Evolutionary conservation across 2,113 vertebrate species (phyloP).

Genomic region (Alces alces): DNA sequence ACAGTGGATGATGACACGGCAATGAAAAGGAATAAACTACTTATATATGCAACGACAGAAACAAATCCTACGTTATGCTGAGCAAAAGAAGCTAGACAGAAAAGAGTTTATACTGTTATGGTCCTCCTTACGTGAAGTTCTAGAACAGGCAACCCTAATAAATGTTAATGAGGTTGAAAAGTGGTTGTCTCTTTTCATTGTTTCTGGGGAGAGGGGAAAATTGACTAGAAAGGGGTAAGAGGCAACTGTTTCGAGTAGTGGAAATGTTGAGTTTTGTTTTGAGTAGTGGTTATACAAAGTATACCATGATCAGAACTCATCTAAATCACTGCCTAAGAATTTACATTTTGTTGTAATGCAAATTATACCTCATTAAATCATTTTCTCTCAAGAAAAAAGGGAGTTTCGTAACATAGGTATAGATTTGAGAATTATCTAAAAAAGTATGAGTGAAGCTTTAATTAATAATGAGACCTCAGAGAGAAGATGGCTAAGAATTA

Average conservation of each 20-base stretch:
- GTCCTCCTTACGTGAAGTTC: background rate
- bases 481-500: background rate
- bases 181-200: background rate
- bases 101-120: background rate
- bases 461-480: background rate
- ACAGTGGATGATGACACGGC: background rate
- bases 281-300: background rate
- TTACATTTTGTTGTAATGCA: background rate
- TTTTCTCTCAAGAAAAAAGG: background rate
- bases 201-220: background rate
- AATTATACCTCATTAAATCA: background rate
- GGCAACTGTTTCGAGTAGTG: background rate
- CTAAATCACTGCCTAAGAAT: background rate
- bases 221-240: background rate
- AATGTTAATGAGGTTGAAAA: background rate
- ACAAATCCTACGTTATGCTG: background rate
- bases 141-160: background rate
- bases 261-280: background rate
- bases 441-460: constrained; percentile 8
- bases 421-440: background rate
- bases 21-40: background rate
- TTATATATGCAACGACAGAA: background rate
- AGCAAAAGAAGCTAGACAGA: background rate
- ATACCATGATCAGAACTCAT: background rate
- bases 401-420: background rate